Evolutionary conservation across 2,888 invertebrate genomes (phyloP).

Genomic region (Drosophila falleni): DNA sequence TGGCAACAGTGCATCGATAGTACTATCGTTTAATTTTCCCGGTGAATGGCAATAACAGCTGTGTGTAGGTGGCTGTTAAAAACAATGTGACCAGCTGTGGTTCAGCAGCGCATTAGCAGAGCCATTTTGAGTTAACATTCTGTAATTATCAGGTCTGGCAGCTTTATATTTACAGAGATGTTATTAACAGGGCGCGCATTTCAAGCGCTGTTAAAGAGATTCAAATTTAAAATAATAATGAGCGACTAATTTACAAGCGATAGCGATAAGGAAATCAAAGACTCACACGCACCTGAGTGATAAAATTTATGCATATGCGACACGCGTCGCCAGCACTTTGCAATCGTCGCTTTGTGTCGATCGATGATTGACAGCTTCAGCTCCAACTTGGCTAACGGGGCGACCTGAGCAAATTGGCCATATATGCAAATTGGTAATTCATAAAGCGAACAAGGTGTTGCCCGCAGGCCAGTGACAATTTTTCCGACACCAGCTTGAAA

Average conservation of each 20-base stretch:
- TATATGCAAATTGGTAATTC: constrained; percentile 50
- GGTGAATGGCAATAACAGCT: constrained; percentile 51
- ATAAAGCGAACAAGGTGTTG: constrained; percentile 46
- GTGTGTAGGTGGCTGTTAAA: constrained; percentile 15
- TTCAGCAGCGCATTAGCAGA: neutral
- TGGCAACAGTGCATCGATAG: constrained; percentile 4
- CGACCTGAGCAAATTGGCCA: constrained; percentile 36
- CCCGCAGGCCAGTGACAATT: constrained; percentile 57
- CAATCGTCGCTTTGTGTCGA: neutral
- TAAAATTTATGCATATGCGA: constrained; percentile 54
- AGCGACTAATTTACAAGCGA: constrained; percentile 41
- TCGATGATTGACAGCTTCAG: constrained; percentile 26
- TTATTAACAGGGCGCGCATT: constrained; percentile 8
- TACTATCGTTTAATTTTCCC: constrained; percentile 1
- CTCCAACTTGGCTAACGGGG: constrained; percentile 23
- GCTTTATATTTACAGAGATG: neutral
- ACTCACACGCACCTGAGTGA: constrained; percentile 45
- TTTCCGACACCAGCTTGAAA: constrained; percentile 58
- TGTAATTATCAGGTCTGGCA: constrained; percentile 13
- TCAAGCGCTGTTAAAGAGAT: neutral
- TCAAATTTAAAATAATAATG: constrained; percentile 2
- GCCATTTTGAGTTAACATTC: constrained; percentile 27
- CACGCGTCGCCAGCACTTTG: constrained; percentile 29
- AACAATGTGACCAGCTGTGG: constrained; percentile 11
- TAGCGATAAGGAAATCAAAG: constrained; percentile 49